phyloP scores from a whole-genome alignment of 2,113 vertebrate genomes.

The Xyliphius kryptos region DNA sequence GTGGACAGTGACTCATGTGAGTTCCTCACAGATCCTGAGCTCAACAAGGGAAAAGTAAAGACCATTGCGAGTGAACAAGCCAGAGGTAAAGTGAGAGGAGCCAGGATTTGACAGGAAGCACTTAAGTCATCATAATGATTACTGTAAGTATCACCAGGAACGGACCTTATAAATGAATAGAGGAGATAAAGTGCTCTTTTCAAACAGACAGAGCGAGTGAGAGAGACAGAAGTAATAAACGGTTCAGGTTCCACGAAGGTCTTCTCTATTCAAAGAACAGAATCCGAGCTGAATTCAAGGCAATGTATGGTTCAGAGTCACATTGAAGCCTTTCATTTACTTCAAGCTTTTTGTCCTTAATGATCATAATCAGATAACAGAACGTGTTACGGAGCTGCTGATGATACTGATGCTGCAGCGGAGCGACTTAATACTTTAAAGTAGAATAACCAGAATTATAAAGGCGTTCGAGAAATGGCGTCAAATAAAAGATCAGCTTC shows the following conservation, averaged over 20 bases:
- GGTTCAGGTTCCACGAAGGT: not conserved
- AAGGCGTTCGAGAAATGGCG: too few species aligned
- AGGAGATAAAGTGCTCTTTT: constrained; percentile 1
- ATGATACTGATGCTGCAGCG: too few species aligned
- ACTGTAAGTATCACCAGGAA: not conserved
- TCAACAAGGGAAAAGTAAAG: not conserved
- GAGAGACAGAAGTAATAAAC: not conserved
- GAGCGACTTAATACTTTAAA: too few species aligned
- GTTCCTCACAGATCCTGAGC: not conserved
- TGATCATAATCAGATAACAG: too few species aligned
- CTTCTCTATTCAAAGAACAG: too few species aligned
- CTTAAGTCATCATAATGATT: not conserved
- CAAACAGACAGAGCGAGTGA: constrained; percentile 12
- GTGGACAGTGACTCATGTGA: not conserved
- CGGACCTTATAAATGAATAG: not conserved
- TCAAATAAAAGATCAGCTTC: too few species aligned
- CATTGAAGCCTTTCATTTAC: too few species aligned
- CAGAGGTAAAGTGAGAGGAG: not conserved
- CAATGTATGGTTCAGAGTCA: too few species aligned
- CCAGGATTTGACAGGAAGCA: not conserved
- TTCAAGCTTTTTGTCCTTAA: too few species aligned
- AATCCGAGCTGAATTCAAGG: too few species aligned
- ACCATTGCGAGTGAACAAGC: not conserved
- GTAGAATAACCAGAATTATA: too few species aligned
- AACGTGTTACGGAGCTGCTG: too few species aligned